Conservation (phyloP, 1,140 invertebrate genomes). For the Eurosta solidaginis region DNA sequence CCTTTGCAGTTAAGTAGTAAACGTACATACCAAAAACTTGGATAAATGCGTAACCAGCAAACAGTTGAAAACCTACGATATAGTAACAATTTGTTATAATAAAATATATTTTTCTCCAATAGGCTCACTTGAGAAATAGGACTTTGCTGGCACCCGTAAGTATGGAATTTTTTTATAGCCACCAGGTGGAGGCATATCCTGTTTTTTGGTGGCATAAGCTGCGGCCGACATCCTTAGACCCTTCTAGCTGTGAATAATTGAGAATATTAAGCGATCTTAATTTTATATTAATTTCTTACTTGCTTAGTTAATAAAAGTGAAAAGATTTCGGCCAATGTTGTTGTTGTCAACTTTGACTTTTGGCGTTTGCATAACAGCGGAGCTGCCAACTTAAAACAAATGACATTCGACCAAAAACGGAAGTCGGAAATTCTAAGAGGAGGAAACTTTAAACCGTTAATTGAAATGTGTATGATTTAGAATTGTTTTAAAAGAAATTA, state of each 20-base stretch:
- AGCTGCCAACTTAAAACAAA: constrained; percentile 10
- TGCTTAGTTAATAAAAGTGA: background rate
- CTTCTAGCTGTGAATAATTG: background rate
- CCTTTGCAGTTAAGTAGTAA: constrained; percentile 65
- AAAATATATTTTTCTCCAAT: background rate
- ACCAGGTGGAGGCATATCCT: constrained; percentile 85
- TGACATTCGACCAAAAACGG: background rate
- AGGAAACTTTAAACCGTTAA: too few species aligned
- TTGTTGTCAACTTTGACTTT: constrained; percentile 22
- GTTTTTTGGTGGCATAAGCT: constrained; percentile 58
- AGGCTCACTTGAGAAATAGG: constrained; percentile 69
- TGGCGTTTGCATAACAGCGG: constrained; percentile 36
- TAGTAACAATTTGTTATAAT: background rate
- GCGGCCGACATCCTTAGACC: background rate
- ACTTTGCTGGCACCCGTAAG: constrained; percentile 72
- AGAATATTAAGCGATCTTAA: background rate
- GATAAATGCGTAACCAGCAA: constrained; percentile 67
- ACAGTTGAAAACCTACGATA: constrained; percentile 65
- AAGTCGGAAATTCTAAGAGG: background rate
- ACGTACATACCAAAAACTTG: constrained; percentile 65
- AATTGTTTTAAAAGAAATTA: too few species aligned
- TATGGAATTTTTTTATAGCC: constrained; percentile 79
- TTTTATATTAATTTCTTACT: background rate
- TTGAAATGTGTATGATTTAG: too few species aligned
- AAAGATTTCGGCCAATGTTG: background rate